A percentile compares a stretch with the other conserved stretches of the same genome.
Evolutionary conservation across 2,888 invertebrate species (phyloP).

Genomic region (Ceraclea dissimilis): DNA sequence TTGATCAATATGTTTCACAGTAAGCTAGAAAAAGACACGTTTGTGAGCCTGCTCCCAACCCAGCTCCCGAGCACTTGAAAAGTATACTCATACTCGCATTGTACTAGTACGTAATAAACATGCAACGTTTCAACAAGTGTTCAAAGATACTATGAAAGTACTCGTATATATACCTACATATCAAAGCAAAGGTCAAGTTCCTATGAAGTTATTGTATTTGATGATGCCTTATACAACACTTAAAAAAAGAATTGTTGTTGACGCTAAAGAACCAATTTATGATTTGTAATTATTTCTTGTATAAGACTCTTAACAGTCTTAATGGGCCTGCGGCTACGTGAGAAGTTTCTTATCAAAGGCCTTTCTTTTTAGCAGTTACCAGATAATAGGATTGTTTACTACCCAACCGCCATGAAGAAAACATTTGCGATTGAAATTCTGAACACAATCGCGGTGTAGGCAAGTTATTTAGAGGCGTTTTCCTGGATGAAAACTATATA

Average conservation of each 20-base stretch:
- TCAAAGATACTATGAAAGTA: no score
- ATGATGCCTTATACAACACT: no score
- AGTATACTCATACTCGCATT: no score
- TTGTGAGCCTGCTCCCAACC: no score
- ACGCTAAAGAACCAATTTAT: background rate
- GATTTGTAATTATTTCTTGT: background rate
- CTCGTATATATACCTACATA: no score
- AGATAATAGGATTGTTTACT: conserved; percentile 5
- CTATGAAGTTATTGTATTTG: no score
- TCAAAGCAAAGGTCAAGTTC: no score
- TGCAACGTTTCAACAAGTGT: no score
- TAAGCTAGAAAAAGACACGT: no score
- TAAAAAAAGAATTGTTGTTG: background rate
- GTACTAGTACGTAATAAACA: no score
- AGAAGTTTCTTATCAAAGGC: conserved; percentile 4
- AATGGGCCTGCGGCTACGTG: background rate
- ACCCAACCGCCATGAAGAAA: background rate
- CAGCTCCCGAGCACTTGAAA: no score
- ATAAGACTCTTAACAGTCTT: background rate
- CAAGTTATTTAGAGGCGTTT: background rate
- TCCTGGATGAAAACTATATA: background rate
- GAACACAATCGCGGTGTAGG: background rate
- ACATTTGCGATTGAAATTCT: background rate
- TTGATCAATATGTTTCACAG: no score
- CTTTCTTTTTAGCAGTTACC: conserved; percentile 3